Percentiles rank a stretch among this genome's conserved stretches.
These are phyloP conservation scores for Sceliomorpha sp. DNA, from an alignment of 2,888 invertebrate species.

Conservation along the genomic window DNA sequence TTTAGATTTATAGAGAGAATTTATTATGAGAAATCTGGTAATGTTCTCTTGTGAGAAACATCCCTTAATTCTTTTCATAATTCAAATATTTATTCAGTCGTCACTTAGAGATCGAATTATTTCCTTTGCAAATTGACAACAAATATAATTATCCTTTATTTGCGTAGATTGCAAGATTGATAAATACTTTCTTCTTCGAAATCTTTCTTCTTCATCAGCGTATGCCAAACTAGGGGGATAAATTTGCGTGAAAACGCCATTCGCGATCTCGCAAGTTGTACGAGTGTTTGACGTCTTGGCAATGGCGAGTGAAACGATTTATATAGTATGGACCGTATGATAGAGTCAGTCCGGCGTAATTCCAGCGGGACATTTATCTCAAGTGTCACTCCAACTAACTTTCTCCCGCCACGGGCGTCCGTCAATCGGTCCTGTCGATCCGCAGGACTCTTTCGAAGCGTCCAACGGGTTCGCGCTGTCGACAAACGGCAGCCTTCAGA, in stretches of 20 bases:
- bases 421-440: conserved; percentile 60
- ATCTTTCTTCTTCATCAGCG: conserved; percentile 9
- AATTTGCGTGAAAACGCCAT: conserved; percentile 32
- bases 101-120: too few relatives aligned
- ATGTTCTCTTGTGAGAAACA: too few relatives aligned
- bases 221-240: conserved; percentile 15
- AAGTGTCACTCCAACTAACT: conserved; percentile 69
- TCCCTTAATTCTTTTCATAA: too few relatives aligned
- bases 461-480: conserved; percentile 1
- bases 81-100: too few relatives aligned
- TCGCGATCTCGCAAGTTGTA: conserved; percentile 5
- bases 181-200: too few relatives aligned
- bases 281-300: not conserved
- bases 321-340: conserved; percentile 25
- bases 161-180: too few relatives aligned
- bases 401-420: conserved; percentile 63
- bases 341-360: conserved; percentile 48
- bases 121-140: too few relatives aligned
- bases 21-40: too few relatives aligned
- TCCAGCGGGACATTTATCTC: conserved; percentile 71
- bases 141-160: too few relatives aligned
- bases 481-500: conserved; percentile 4
- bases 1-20: too few relatives aligned
- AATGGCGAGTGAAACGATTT: conserved; percentile 15
- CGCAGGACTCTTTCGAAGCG: conserved; percentile 1